Evolutionary conservation across 2,888 invertebrate genomes (phyloP), one percentile per base, ranked within the genome.

Genomic region (Ceriagrion tenellum): DNA sequence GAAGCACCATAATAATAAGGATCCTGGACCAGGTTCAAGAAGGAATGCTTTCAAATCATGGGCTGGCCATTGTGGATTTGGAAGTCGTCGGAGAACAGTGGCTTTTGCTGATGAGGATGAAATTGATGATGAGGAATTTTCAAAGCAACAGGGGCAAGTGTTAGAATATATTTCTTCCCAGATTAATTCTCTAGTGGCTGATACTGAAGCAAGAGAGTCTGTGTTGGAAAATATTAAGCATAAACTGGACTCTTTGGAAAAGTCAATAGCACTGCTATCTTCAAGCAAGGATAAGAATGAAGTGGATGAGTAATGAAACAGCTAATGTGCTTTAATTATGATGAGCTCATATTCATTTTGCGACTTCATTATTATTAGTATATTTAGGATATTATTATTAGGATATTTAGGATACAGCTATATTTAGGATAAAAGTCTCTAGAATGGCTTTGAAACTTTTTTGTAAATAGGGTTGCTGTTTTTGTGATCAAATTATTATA

Each of bases 1-100:
- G 97, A 95, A 91, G 12, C 63, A 59, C 56, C 47, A 69, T 74
- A 40, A 47, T 47, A 63, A 40, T n/a, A 69, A 40, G 16, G 1
- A 35, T n/a, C 20, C 69, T 26, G 47, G 63, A 55, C 26, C 47
- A 12, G 69, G 69, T 47, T 69, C 93, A 55, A 63, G 93, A n/a
- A 93, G 74, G 47, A 93, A 55, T 74, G 93, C 93, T 23, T 93
- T 63, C n/a, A 93, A 93, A 69, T 74, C 93, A 13, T 93, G 93
- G 93, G 93, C 93, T 69, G 35, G 20, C 16, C 93, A 93, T 16
- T 74, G 74, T n/a, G 47, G 69, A 47, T 93, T 93, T 26, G 55
- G 55, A 6, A 93, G 74, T 69, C 47, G 13, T 55, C 23, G 59
- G 55, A 93, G 93, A 55, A 55, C 55, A 55, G 18, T 69, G 6